A percentile compares a stretch with the other conserved stretches of the same genome.
These are phyloP conservation scores for Ligdia adustata DNA, from an alignment of 2,888 invertebrate species.

Conservation along the genomic window DNA sequence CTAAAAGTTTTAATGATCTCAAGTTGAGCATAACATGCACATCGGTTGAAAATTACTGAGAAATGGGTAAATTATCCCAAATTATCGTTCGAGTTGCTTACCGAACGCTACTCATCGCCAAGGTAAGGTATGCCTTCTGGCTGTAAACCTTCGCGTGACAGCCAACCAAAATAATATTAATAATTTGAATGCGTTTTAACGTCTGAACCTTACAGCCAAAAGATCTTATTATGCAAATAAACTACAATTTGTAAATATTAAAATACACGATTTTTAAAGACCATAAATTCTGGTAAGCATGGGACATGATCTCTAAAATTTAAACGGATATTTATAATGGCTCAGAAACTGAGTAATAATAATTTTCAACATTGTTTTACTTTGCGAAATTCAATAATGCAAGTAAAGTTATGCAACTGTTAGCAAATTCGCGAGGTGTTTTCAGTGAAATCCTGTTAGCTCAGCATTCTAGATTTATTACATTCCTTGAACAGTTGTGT, in stretches of 20 bases:
- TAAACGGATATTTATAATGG: slow-evolving; percentile 5
- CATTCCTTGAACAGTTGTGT: slow-evolving; percentile 44
- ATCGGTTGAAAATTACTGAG: slow-evolving; percentile 69
- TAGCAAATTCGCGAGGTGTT: slow-evolving; percentile 17
- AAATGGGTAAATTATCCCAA: slow-evolving; percentile 79
- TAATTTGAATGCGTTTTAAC: slow-evolving; percentile 67
- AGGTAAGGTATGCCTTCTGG: slow-evolving; percentile 57
- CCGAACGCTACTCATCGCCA: slow-evolving; percentile 60
- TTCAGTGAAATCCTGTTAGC: slow-evolving; percentile 26
- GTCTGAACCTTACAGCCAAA: slow-evolving; percentile 43
- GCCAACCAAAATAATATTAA: slow-evolving; percentile 70
- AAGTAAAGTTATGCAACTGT: slow-evolving; percentile 21
- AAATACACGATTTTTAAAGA: slow-evolving; percentile 21
- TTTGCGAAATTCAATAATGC: slow-evolving; percentile 19
- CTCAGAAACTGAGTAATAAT: slow-evolving; percentile 13
- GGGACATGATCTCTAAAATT: slow-evolving; percentile 2
- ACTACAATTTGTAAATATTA: slow-evolving; percentile 45
- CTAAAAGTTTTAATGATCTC: slow-evolving; percentile 63
- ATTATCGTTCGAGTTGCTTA: slow-evolving; percentile 72
- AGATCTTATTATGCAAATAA: slow-evolving; percentile 53
- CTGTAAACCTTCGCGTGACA: slow-evolving; percentile 67
- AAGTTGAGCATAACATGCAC: slow-evolving; percentile 70
- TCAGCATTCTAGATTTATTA: slow-evolving; percentile 40
- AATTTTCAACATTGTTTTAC: slow-evolving; percentile 21
- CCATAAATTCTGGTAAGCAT: neutral